These are phyloP conservation scores for Drosophila albomicans DNA, from an alignment of 1,140 invertebrate genomes.

Conservation along the genomic window DNA sequence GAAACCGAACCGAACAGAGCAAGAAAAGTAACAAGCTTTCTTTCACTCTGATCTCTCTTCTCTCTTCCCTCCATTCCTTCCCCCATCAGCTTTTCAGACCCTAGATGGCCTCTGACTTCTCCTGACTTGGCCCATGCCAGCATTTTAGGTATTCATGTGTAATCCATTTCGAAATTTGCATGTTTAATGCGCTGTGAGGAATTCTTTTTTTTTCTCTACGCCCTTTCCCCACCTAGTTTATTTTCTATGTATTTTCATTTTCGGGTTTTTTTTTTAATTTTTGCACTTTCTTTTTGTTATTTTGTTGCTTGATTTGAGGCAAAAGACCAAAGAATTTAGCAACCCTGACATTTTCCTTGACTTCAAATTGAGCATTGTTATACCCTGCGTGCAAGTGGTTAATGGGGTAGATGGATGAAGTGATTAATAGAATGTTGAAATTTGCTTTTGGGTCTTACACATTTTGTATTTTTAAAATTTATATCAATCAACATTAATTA, in stretches of 20 bases:
- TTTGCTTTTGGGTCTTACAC: too few species aligned
- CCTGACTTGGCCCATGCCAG: slow-evolving; percentile 10
- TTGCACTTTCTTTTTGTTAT: slow-evolving; percentile 22
- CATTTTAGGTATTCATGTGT: slow-evolving; percentile 58
- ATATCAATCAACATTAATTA: too few species aligned
- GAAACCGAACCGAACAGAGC: background rate
- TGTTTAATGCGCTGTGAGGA: slow-evolving; percentile 57
- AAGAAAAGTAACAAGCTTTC: slow-evolving; percentile 6
- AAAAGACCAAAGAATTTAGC: background rate
- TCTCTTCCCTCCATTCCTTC: background rate
- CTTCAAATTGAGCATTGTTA: slow-evolving; percentile 4
- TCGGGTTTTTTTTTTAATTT: background rate
- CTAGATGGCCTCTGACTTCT: slow-evolving; percentile 13
- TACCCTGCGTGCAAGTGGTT: background rate
- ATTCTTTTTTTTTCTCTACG: slow-evolving; percentile 12
- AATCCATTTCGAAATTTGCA: slow-evolving; percentile 64
- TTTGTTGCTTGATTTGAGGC: slow-evolving; percentile 14
- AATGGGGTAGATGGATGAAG: background rate
- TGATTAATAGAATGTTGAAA: too few species aligned
- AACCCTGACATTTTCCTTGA: slow-evolving; percentile 22
- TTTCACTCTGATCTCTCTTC: background rate
- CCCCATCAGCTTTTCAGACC: too few species aligned
- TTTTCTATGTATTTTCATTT: background rate
- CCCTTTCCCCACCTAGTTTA: background rate
- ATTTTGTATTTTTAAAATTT: too few species aligned